phyloP scores from a whole-genome alignment of 1,140 invertebrate genomes.

The Diorhabda carinulata region DNA sequence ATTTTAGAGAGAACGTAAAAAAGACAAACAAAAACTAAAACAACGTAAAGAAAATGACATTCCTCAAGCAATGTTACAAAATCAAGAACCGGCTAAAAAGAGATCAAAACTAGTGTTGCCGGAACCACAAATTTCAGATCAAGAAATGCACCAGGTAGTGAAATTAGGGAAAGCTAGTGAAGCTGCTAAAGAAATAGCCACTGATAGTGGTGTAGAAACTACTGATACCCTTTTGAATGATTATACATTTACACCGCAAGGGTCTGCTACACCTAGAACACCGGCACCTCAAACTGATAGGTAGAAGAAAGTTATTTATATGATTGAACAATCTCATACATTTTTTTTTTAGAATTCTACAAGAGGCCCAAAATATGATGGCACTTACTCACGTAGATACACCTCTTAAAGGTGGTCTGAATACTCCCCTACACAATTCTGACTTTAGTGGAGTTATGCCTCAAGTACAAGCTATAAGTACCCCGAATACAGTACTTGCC shows the following conservation, averaged over 20 bases:
- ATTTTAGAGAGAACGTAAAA: constrained; percentile 67
- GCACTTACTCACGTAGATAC: constrained; percentile 96
- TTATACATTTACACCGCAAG: constrained; percentile 81
- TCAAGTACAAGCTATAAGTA: constrained; percentile 67
- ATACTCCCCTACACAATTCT: constrained; percentile 85
- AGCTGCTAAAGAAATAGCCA: constrained; percentile 85
- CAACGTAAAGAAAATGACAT: constrained; percentile 95
- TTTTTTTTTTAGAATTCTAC: constrained; percentile 53
- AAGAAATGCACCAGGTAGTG: constrained; percentile 88
- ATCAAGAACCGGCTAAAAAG: constrained; percentile 87
- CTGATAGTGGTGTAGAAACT: constrained; percentile 73
- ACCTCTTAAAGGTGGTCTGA: constrained; percentile 92
- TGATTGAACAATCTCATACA: background rate
- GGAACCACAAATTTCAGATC: constrained; percentile 94
- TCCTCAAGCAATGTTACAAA: constrained; percentile 84
- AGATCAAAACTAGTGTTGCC: constrained; percentile 95
- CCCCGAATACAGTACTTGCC: constrained; percentile 91
- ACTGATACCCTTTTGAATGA: constrained; percentile 88
- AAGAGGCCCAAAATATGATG: constrained; percentile 99
- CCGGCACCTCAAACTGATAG: constrained; percentile 70
- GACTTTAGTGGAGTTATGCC: constrained; percentile 86
- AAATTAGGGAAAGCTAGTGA: constrained; percentile 95
- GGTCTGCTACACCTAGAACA: constrained; percentile 79
- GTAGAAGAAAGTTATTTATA: constrained; percentile 1
- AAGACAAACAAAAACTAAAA: constrained; percentile 91